Conservation (phyloP, 2,113 vertebrate species). For the Xiphias gladius region DNA sequence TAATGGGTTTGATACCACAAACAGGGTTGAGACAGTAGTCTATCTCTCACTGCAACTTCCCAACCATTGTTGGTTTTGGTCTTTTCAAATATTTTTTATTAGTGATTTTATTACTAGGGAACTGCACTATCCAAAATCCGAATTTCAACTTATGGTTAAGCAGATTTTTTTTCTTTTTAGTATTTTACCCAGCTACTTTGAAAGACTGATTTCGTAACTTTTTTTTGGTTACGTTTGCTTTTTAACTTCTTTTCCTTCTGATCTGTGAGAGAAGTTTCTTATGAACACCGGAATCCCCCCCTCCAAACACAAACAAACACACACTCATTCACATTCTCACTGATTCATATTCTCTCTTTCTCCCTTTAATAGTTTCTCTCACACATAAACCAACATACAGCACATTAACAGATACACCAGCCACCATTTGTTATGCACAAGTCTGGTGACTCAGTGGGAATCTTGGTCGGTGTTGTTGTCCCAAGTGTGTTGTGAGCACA, state of each 20-base stretch:
- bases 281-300: too few relatives aligned
- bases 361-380: neutral
- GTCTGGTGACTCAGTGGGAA: conserved; percentile 59
- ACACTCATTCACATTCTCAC: conserved; percentile 4
- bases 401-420: conserved; percentile 16
- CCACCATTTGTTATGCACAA: conserved; percentile 30
- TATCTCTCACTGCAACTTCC: neutral
- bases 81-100: neutral
- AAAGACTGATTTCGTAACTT: neutral
- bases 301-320: neutral
- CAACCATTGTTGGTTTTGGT: neutral
- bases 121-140: neutral
- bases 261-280: neutral
- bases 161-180: too few relatives aligned
- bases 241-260: neutral
- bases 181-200: neutral
- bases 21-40: neutral
- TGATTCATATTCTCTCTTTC: conserved; percentile 14
- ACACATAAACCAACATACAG: neutral
- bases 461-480: conserved; percentile 38
- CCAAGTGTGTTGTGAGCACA: conserved; percentile 50
- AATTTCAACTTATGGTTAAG: neutral
- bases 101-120: neutral
- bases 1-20: neutral
- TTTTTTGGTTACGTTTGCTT: too few relatives aligned